A percentile compares a stretch with the other conserved stretches of the same genome.
Conservation (phyloP, 2,797 vertebrate genomes). For the Pseudomugil gertrudae region DNA sequence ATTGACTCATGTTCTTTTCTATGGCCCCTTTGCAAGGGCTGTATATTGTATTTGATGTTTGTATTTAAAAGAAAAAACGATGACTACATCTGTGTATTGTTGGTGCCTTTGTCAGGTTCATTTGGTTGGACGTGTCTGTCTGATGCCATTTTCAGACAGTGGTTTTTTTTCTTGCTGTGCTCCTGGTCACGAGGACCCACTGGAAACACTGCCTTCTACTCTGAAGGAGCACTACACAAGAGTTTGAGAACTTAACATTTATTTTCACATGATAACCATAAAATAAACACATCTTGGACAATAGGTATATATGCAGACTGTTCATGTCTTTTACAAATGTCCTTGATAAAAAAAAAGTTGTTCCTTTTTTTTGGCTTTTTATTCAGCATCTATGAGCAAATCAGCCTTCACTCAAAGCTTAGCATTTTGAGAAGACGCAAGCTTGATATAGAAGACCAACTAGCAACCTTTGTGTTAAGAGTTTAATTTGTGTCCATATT, state of each 20-base stretch:
- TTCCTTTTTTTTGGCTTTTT: conserved; percentile 15
- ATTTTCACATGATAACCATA: conserved; percentile 25
- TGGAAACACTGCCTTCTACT: conserved; percentile 66
- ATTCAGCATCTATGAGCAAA: conserved; percentile 14
- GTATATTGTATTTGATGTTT: conserved; percentile 73
- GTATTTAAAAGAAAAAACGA: conserved; percentile 63
- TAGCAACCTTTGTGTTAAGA: conserved; percentile 43
- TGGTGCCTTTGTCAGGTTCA: conserved; percentile 78
- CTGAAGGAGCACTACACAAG: conserved; percentile 29
- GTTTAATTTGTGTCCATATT: conserved; percentile 28
- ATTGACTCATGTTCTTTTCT: conserved; percentile 51
- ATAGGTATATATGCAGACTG: conserved; percentile 48
- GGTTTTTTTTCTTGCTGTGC: conserved; percentile 61
- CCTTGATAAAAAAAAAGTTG: neutral
- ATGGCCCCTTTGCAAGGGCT: conserved; percentile 66
- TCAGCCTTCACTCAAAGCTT: conserved; percentile 8
- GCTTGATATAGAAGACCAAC: conserved; percentile 48
- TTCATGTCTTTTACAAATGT: conserved; percentile 47
- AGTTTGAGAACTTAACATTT: conserved; percentile 6
- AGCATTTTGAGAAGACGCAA: conserved; percentile 39
- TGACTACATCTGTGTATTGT: conserved; percentile 78
- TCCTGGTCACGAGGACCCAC: conserved; percentile 58
- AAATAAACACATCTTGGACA: conserved; percentile 41
- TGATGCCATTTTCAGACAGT: conserved; percentile 54
- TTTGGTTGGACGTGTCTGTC: conserved; percentile 71